A percentile compares a stretch with the other conserved stretches of the same genome.
phyloP scores from a whole-genome alignment of 2,888 invertebrate species.

The Drosophila paranaensis region DNA sequence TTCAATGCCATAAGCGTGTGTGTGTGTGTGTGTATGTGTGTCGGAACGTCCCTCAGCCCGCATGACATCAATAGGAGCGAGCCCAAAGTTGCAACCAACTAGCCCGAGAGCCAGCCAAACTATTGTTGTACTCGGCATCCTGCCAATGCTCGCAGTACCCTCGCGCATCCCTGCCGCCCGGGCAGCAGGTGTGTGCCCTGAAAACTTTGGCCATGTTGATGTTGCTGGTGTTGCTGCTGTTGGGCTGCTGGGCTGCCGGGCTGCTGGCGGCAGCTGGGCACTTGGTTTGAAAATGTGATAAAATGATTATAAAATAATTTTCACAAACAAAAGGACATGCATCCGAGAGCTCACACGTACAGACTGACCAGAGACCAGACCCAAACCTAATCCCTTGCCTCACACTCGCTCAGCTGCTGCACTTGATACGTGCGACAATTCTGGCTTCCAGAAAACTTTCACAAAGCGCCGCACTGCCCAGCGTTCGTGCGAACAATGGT shows the following conservation, averaged over 20 bases:
- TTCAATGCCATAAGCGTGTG: slow-evolving; percentile 65
- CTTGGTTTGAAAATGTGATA: slow-evolving; percentile 73
- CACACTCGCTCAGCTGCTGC: slow-evolving; percentile 24
- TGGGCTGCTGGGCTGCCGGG: slow-evolving; percentile 20
- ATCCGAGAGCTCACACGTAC: slow-evolving; percentile 52
- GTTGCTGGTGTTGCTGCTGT: slow-evolving; percentile 12
- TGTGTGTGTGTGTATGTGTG: not conserved
- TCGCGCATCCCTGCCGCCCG: slow-evolving; percentile 31
- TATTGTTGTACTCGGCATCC: slow-evolving; percentile 52
- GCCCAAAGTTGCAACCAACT: slow-evolving; percentile 16
- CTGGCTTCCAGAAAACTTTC: slow-evolving; percentile 40
- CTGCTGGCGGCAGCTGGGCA: slow-evolving; percentile 48
- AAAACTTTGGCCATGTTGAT: slow-evolving; percentile 54
- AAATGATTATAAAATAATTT: slow-evolving; percentile 81
- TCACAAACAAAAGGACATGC: slow-evolving; percentile 68
- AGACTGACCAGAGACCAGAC: slow-evolving; percentile 1
- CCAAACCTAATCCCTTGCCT: slow-evolving; percentile 9
- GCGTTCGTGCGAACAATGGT: slow-evolving; percentile 4
- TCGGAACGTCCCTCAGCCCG: slow-evolving; percentile 8
- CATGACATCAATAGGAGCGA: slow-evolving; percentile 22
- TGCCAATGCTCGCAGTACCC: slow-evolving; percentile 31
- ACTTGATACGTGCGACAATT: slow-evolving; percentile 58
- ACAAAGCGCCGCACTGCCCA: slow-evolving; percentile 1
- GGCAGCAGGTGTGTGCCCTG: slow-evolving; percentile 71
- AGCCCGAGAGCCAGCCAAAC: slow-evolving; percentile 24